Evolutionary conservation across 2,888 invertebrate genomes (phyloP), one percentile per base, ranked within the genome.

Genomic region (Meteorus cinctellus): DNA sequence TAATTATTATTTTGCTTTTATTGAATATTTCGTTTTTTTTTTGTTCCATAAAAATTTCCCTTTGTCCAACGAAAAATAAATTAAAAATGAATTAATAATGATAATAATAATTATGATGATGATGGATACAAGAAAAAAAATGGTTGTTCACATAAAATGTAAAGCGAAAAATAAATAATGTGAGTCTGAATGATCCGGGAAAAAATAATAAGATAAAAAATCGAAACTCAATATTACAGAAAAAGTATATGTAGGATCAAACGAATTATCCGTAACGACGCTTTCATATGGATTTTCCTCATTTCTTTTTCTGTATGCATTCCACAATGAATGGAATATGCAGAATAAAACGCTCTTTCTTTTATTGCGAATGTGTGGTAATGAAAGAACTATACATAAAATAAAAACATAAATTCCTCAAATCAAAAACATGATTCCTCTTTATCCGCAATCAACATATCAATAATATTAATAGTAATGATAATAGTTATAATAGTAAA

Each of bases 1-100:
- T 77, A 65, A 62, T 48, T 71, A 55, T 67, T 62, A 41, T 60
- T 68, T 41, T 62, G 10, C 24, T 29, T 60, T 48, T n/a, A 12
- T 8, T 41, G 4, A 48, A 4, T n/a, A 1, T 48, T 48, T 14
- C 41, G 41, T 41, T 8, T 41, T 41, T 6, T 41, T 41, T 41
- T 41, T 12, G 12, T 41, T 41, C 41, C 8, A 0, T 8, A 12
- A 34, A 34, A 41, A 41, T 41, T 12, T 8, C 12, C 12, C 2
- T 2, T 41, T 41, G 41, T 41, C 41, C 41, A 12, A 12, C 41
- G 41, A 41, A 48, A n/a, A 48, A 48, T 48, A n/a, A 48, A 48
- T 48, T 16, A n/a, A 48, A 48, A n/a, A 16, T 41, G 41, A 41
- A 41, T 41, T 41, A 41, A 41, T 41, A 12, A 12, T 34, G 8